A percentile compares a stretch with the other conserved stretches of the same genome.
These are phyloP conservation scores for Heterohyrax brucei DNA, from an alignment of 2,797 vertebrate genomes.

Conservation along the genomic window DNA sequence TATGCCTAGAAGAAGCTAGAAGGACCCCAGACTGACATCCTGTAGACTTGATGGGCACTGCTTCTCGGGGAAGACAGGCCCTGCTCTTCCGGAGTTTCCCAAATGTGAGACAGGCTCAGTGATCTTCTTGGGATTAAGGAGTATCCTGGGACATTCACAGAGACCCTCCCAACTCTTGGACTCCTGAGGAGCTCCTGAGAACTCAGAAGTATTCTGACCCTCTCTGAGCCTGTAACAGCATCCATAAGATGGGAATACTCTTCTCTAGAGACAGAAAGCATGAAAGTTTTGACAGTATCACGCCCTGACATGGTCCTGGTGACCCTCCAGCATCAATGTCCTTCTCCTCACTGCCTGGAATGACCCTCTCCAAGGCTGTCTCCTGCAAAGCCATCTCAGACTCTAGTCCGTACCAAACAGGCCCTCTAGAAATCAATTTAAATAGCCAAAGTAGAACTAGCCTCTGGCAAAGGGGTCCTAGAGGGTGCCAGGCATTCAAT, in stretches of 20 bases:
- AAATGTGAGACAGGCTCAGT: not conserved
- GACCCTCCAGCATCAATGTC: not conserved
- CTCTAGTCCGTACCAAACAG: not conserved
- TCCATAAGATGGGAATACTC: not conserved
- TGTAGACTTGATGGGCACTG: slow-evolving; percentile 34
- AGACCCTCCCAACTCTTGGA: not conserved
- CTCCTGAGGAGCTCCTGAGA: not conserved
- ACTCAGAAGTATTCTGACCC: not conserved
- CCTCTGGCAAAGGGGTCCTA: not conserved
- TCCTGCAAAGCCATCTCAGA: slow-evolving; percentile 12
- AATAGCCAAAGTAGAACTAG: not conserved
- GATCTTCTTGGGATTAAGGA: not conserved
- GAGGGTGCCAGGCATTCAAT: not conserved
- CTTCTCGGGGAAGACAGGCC: slow-evolving; percentile 34
- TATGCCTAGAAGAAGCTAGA: slow-evolving; percentile 74
- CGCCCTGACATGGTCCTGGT: not conserved
- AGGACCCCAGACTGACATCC: slow-evolving; percentile 79
- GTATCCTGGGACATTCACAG: not conserved
- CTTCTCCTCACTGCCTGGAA: not conserved
- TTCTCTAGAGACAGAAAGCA: not conserved
- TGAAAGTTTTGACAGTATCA: not conserved
- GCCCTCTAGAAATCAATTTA: not conserved
- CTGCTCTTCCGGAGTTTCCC: slow-evolving; percentile 12
- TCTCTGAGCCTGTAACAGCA: not conserved
- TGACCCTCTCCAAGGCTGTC: not conserved